Conservation (phyloP, 2,888 invertebrate genomes). For the Plusia festucae region DNA sequence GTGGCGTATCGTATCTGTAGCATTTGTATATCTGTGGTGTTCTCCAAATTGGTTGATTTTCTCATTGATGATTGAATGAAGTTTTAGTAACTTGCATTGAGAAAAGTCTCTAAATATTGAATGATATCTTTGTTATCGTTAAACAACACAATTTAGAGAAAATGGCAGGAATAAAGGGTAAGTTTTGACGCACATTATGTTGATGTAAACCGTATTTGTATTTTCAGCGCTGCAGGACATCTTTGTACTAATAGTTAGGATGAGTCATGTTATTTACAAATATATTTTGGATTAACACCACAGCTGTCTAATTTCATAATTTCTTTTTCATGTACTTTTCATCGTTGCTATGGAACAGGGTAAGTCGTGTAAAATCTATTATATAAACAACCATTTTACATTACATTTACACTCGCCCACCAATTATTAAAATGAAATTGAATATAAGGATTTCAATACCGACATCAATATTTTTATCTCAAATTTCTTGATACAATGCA, state of each 20-base stretch:
- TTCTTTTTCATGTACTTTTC: constrained; percentile 74
- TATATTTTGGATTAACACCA: constrained; percentile 52
- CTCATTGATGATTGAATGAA: no score
- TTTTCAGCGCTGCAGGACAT: constrained; percentile 50
- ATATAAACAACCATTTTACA: not conserved
- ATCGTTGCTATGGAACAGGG: constrained; percentile 67
- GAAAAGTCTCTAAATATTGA: constrained; percentile 14
- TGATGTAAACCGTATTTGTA: not conserved
- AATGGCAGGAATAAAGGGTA: constrained; percentile 89
- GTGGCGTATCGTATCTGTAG: not conserved
- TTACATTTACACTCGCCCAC: not conserved
- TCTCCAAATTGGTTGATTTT: not conserved
- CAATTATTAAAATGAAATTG: not conserved
- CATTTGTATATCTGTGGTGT: not conserved
- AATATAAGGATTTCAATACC: not conserved
- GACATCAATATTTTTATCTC: not conserved
- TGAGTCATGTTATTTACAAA: constrained; percentile 85
- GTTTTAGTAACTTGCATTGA: constrained; percentile 30
- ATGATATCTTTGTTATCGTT: constrained; percentile 27
- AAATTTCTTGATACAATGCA: not conserved
- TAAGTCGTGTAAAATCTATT: constrained; percentile 63
- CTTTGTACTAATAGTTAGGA: constrained; percentile 53
- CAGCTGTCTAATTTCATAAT: constrained; percentile 49
- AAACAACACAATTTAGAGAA: constrained; percentile 37
- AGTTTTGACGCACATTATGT: constrained; percentile 4